Evolutionary conservation across 2,113 vertebrate species (phyloP).

Genomic region (Epinephelus lanceolatus): DNA sequence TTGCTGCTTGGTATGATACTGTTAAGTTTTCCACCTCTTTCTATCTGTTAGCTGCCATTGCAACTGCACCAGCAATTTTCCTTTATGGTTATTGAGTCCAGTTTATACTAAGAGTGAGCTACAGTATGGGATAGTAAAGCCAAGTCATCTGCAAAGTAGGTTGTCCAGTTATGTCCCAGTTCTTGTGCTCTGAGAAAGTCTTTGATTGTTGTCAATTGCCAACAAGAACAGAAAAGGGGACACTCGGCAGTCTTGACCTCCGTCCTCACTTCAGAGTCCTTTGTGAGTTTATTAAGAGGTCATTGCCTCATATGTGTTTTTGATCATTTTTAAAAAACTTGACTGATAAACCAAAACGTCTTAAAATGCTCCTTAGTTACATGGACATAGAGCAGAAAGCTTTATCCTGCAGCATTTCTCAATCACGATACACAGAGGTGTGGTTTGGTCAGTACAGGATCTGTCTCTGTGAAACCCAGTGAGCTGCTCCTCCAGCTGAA

Average conservation of each 20-base stretch:
- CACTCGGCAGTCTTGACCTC: background rate
- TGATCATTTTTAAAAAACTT: background rate
- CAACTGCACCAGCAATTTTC: no score
- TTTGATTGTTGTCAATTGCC: background rate
- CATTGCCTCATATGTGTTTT: background rate
- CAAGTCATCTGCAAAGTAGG: background rate
- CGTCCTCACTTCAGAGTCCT: background rate
- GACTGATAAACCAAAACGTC: background rate
- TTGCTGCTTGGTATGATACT: background rate
- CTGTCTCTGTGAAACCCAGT: constrained; percentile 3
- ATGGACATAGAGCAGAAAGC: background rate
- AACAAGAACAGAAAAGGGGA: background rate
- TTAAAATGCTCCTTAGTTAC: background rate
- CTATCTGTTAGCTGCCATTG: background rate
- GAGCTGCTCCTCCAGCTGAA: constrained; percentile 16
- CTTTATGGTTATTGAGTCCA: no score
- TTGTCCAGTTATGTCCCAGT: background rate
- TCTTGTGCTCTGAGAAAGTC: background rate
- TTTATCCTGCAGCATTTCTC: background rate
- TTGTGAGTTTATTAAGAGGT: background rate
- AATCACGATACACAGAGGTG: background rate
- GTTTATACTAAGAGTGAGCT: no score
- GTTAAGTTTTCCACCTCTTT: no score
- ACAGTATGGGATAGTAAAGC: background rate
- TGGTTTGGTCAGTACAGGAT: background rate